These are phyloP conservation scores for Chironomus striatipennis DNA, from an alignment of 1,140 invertebrate species.

Conservation along the genomic window DNA sequence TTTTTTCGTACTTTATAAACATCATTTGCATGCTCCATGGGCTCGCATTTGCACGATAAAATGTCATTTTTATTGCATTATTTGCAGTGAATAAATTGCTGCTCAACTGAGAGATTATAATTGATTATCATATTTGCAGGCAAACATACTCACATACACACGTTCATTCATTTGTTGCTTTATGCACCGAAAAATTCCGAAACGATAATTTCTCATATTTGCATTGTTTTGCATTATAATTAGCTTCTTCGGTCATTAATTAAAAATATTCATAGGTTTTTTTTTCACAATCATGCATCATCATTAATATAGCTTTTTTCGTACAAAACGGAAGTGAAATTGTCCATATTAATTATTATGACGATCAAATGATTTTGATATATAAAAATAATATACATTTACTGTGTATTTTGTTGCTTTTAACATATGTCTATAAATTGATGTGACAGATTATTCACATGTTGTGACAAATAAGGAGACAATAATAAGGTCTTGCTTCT, in stretches of 20 bases:
- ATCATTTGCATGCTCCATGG: slow-evolving; percentile 14
- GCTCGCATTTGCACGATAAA: slow-evolving; percentile 14
- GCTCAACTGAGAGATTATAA: neutral
- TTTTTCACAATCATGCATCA: neutral
- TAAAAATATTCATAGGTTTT: neutral
- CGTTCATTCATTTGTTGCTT: neutral
- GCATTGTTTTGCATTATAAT: slow-evolving; percentile 22
- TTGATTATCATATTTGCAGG: slow-evolving; percentile 1
- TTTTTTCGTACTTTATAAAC: neutral
- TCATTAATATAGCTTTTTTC: neutral
- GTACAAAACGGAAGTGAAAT: slow-evolving; percentile 20
- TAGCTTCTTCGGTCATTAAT: slow-evolving; percentile 19
- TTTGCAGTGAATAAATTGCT: slow-evolving; percentile 2
- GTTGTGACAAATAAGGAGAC: slow-evolving; percentile 13
- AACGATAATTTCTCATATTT: neutral
- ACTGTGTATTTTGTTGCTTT: neutral
- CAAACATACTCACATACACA: neutral
- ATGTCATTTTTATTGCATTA: slow-evolving; percentile 17
- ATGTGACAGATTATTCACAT: slow-evolving; percentile 16
- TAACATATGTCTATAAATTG: neutral
- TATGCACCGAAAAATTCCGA: slow-evolving; percentile 7
- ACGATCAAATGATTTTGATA: neutral
- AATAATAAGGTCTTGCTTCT: slow-evolving; percentile 1
- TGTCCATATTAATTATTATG: neutral
- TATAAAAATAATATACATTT: neutral